Percentiles rank a stretch among this genome's conserved stretches.
Evolutionary conservation across 2,888 invertebrate species (phyloP).

Genomic region (Octodonta nipae): DNA sequence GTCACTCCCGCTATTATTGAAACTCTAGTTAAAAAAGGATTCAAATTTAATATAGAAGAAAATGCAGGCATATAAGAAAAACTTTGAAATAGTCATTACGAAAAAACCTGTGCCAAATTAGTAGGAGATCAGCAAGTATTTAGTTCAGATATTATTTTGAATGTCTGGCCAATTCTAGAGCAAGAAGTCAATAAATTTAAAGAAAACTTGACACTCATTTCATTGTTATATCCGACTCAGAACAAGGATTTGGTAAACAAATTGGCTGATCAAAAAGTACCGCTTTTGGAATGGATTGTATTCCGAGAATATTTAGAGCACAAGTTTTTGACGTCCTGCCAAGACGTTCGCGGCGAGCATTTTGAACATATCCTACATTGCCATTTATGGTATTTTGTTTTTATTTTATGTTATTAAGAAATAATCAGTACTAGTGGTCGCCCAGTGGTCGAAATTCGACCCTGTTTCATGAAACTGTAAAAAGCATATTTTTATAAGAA

Average conservation of each 20-base stretch:
- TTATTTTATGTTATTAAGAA: too few species aligned
- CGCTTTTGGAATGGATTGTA: constrained; percentile 79
- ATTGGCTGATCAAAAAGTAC: constrained; percentile 56
- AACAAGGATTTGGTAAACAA: constrained; percentile 60
- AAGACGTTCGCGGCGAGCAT: too few species aligned
- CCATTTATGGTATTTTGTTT: too few species aligned
- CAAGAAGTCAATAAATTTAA: constrained; percentile 53
- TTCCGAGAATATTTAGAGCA: constrained; percentile 76
- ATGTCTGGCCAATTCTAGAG: constrained; percentile 58
- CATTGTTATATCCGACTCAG: constrained; percentile 74
- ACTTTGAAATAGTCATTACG: constrained; percentile 65
- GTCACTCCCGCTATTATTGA: constrained; percentile 62
- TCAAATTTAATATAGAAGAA: constrained; percentile 65
- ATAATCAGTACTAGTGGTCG: too few species aligned
- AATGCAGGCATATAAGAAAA: constrained; percentile 63
- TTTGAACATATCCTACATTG: too few species aligned
- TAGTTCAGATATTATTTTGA: constrained; percentile 63
- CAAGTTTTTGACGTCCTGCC: constrained; percentile 84
- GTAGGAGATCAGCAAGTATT: constrained; percentile 51
- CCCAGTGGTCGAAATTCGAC: too few species aligned
- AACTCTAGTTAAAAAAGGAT: constrained; percentile 66
- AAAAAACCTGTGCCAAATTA: constrained; percentile 59
- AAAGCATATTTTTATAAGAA: too few species aligned
- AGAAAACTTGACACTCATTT: constrained; percentile 58
- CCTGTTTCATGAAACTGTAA: too few species aligned